Base-by-base conservation (phyloP, 2,113 vertebrate genomes). In the Albula goreensis region DNA sequence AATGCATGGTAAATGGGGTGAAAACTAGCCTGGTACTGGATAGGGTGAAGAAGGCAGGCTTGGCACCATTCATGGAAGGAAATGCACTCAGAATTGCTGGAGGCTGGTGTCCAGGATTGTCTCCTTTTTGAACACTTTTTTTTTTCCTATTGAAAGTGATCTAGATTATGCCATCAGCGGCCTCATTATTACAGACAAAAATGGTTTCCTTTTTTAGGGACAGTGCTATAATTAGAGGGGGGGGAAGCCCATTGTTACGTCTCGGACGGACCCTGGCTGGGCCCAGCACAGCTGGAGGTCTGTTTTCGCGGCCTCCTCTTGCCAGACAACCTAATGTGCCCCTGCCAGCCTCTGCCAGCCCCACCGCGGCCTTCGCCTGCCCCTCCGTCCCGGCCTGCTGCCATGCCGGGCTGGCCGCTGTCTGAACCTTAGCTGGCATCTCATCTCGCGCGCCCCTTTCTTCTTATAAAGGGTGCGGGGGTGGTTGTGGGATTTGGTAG, bases 171-270 rank as follows among this genome's bases (percentile, higher is more conserved):
- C 41, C 49, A 77, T 80, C 81, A 25, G 80, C 78, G 48, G 50
- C 57, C 84, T 74, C 86, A 80, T 86, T 88, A 85, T 81, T 80
- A 52, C 60, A 50, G 50, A 70, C 53, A 70, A 41, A 84, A 84
- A 82, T 78, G 74, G 81, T 17, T 63, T 86, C 83, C 83, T 81
- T 89, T 84, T 83, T 86, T 77, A 83, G 88, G 88, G 83, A 81
- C 91, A 85, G 87, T 60, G 88, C 92, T 93, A 91, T 94, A 93
- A 94, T 93, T 93, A 90, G 90, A 89, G 53, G 78, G 4, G 9
- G 56, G 86, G 5, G 9, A 77, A 88, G 83, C 86, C 89, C 88
- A 90, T 92, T 91, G 88, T 91, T 90, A 86, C 88, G 88, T 92
- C 91, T 90, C 90, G 85, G 31, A 91, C 89, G 88, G 89, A 83